A percentile compares a stretch with the other conserved stretches of the same genome.
phyloP scores from a whole-genome alignment of 2,797 vertebrate genomes.

The Betta splendens region DNA sequence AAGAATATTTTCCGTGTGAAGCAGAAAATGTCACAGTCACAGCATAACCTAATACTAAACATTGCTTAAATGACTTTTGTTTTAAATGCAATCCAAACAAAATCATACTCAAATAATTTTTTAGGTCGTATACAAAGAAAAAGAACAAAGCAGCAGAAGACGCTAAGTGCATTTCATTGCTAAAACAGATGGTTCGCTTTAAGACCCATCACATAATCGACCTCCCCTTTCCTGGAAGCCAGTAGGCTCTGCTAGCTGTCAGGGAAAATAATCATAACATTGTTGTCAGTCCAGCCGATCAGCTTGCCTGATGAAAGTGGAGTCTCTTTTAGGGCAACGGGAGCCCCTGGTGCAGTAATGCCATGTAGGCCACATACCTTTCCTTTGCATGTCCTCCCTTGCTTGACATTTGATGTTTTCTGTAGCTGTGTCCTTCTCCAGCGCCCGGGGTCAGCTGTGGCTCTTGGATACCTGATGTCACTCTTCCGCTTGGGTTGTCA shows the following conservation, averaged over 20 bases:
- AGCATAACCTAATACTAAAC: neutral
- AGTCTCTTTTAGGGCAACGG: constrained; percentile 63
- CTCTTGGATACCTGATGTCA: constrained; percentile 81
- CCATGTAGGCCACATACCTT: constrained; percentile 70
- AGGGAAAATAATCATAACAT: constrained; percentile 78
- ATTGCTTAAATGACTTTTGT: neutral
- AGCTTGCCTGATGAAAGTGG: constrained; percentile 65
- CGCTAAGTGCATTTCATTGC: constrained; percentile 37
- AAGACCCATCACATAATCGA: constrained; percentile 58
- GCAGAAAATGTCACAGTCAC: neutral
- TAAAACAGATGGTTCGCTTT: constrained; percentile 56
- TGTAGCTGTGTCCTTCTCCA: constrained; percentile 72
- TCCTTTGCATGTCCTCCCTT: constrained; percentile 53
- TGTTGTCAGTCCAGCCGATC: constrained; percentile 70
- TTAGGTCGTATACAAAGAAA: constrained; percentile 11
- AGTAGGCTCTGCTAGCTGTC: constrained; percentile 78
- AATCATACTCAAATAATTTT: constrained; percentile 2
- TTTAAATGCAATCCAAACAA: constrained; percentile 1
- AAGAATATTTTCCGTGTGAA: constrained; percentile 1
- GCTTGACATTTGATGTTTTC: constrained; percentile 83
- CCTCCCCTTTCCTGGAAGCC: constrained; percentile 66
- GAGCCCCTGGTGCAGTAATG: constrained; percentile 70
- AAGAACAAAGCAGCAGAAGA: constrained; percentile 26
- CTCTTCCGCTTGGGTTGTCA: constrained; percentile 76
- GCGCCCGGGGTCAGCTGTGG: constrained; percentile 72